A percentile compares a stretch with the other conserved stretches of the same genome.
phyloP scores from a whole-genome alignment of 2,113 vertebrate genomes.

The Corythornis madagascariensis region DNA sequence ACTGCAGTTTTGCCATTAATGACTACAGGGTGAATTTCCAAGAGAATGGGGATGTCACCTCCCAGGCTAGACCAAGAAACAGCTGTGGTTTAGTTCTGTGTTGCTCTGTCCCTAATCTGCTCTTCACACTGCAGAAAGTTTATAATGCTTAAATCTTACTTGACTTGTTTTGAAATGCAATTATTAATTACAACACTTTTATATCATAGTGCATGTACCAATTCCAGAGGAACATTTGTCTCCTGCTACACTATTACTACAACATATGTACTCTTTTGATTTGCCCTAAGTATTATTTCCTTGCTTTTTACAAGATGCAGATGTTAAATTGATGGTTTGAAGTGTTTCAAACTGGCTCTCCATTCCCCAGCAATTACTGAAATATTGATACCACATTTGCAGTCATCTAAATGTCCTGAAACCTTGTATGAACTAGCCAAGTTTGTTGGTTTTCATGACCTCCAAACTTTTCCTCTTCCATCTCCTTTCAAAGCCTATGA shows the following conservation, averaged over 20 bases:
- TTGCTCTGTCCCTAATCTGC: neutral
- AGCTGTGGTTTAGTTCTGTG: neutral
- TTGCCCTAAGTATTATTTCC: neutral
- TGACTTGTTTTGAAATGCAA: neutral
- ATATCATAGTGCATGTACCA: neutral
- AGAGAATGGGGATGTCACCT: neutral
- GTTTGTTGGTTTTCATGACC: slow-evolving; percentile 37
- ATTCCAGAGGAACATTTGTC: neutral
- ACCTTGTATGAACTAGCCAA: slow-evolving; percentile 32
- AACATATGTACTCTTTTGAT: neutral
- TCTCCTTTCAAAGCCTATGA: slow-evolving; percentile 1
- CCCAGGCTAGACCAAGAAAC: neutral
- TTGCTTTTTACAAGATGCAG: slow-evolving; percentile 41
- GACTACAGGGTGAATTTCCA: neutral
- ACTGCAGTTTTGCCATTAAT: neutral
- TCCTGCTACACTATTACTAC: neutral
- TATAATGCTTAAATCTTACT: neutral
- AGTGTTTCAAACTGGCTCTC: slow-evolving; percentile 44
- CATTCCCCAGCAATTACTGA: slow-evolving; percentile 17
- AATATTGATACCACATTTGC: slow-evolving; percentile 65
- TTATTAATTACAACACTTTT: neutral
- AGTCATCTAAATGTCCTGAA: slow-evolving; percentile 17
- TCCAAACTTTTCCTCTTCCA: neutral
- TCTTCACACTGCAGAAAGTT: neutral
- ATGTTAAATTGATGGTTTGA: slow-evolving; percentile 41